Conservation (phyloP, 2,797 vertebrate genomes). For the Atherinosoma microstoma region DNA sequence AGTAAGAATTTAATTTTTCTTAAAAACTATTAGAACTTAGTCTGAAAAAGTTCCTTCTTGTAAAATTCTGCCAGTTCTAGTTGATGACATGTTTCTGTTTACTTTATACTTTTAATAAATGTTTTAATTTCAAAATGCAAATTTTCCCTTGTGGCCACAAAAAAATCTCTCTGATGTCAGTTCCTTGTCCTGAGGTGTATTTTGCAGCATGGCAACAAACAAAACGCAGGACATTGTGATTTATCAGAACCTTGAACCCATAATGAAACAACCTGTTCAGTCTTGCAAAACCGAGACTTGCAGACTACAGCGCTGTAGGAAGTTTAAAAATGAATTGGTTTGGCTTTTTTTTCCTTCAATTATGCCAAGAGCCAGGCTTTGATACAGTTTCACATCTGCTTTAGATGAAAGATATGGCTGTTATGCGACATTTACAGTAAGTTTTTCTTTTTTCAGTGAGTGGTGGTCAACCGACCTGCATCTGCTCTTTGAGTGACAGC, state of each 20-base stretch:
- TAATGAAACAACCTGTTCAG: background rate
- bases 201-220: background rate
- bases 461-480: slow-evolving; percentile 32
- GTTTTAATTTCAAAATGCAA: background rate
- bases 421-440: slow-evolving; percentile 10
- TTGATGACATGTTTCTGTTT: no score
- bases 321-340: background rate
- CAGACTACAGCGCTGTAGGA: background rate
- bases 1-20: background rate
- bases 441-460: background rate
- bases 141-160: background rate
- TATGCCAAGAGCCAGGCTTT: background rate
- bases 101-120: no score
- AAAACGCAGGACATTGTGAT: background rate
- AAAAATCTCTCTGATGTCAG: background rate
- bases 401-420: background rate
- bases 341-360: background rate
- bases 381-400: background rate
- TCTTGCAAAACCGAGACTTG: background rate
- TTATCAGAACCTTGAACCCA: background rate
- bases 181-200: background rate
- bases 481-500: slow-evolving; percentile 45
- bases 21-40: background rate
- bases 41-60: background rate
- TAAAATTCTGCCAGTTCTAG: no score